Evolutionary conservation across 1,140 invertebrate genomes (phyloP).

Genomic region (Drosophila pandora): DNA sequence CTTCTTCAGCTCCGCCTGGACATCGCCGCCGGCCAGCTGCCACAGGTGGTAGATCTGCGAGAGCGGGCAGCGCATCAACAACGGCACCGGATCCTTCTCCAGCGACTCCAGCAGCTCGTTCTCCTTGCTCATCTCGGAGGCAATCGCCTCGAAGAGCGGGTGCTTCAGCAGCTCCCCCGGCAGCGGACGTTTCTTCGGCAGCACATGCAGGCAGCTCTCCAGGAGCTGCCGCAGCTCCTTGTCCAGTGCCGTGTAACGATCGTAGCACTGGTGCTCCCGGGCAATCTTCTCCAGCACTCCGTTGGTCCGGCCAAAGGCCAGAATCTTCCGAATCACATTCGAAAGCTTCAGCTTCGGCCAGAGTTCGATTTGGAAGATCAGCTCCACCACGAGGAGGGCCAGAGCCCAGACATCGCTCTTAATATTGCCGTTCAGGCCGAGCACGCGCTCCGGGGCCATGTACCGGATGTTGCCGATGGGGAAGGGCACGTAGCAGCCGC

Average conservation of each 20-base stretch:
- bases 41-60: slow-evolving; percentile 96
- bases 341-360: slow-evolving; percentile 90
- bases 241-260: slow-evolving; percentile 85
- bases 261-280: slow-evolving; percentile 89
- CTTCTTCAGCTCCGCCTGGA: slow-evolving; percentile 94
- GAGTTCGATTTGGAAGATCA: slow-evolving; percentile 87
- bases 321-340: slow-evolving; percentile 89
- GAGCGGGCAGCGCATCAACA: slow-evolving; percentile 84
- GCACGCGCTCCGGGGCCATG: slow-evolving; percentile 93
- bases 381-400: slow-evolving; percentile 93
- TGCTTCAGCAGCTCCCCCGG: slow-evolving; percentile 86
- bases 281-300: slow-evolving; percentile 90
- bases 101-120: background rate
- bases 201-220: slow-evolving; percentile 88
- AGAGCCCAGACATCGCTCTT: slow-evolving; percentile 96
- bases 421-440: slow-evolving; percentile 86
- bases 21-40: slow-evolving; percentile 97
- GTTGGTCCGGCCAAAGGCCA: slow-evolving; percentile 88
- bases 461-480: slow-evolving; percentile 94
- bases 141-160: slow-evolving; percentile 38
- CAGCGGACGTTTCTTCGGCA: slow-evolving; percentile 87
- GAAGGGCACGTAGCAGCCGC: slow-evolving; percentile 89
- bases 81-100: slow-evolving; percentile 10
- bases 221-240: slow-evolving; percentile 86
- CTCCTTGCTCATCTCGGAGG: background rate